Evolutionary conservation across 2,797 vertebrate species (phyloP), one percentile per base, ranked within the genome.

Genomic region (Setipinna tenuifilis): DNA sequence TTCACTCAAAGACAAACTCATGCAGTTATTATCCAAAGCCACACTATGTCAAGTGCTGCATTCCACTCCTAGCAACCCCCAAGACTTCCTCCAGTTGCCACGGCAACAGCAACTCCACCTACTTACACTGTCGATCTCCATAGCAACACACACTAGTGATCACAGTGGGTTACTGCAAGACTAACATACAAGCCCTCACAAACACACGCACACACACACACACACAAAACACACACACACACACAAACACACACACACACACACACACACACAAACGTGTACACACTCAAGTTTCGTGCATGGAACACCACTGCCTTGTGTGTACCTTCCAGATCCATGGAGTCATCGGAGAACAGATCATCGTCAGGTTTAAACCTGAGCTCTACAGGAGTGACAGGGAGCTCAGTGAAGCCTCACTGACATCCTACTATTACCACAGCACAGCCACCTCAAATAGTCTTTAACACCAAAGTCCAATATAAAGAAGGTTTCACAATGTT

Each of bases 331-430:
- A 94, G 91, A 85, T 96, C 97, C 92, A 93, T 93, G 4, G 90
- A 89, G 91, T 96, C 96, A 80, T 97, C 97, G 88, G 95, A 95
- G 93, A 97, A 92, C 84, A 91, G 92, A 3, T 96, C 96, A 89
- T 95, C 97, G 89, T 96, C 97, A 89, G 91, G 91, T 84, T 94
- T 89, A 88, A 44, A 89, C 90, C 94, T 96, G 91, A 95, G 86
- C 61, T 92, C 98, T 98, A 96, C 84, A 92, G 86, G 90, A 95
- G 12, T 75, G 68, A 75, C 31, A 75, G 28, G 31, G 31, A 75
- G 68, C 68, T 31, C 16, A 28, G 17, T 75, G 14, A 75, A 16
- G 31, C 25, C 28, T 31, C 87, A 95, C 91, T 90, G 68, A 35
- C 71, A 54, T 6, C n/a, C 71, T 75, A 35, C 25, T 16, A 71